A percentile compares a stretch with the other conserved stretches of the same genome.
Evolutionary conservation across 2,113 vertebrate species (phyloP).

Genomic region (Chamaetylas fuelleborni): DNA sequence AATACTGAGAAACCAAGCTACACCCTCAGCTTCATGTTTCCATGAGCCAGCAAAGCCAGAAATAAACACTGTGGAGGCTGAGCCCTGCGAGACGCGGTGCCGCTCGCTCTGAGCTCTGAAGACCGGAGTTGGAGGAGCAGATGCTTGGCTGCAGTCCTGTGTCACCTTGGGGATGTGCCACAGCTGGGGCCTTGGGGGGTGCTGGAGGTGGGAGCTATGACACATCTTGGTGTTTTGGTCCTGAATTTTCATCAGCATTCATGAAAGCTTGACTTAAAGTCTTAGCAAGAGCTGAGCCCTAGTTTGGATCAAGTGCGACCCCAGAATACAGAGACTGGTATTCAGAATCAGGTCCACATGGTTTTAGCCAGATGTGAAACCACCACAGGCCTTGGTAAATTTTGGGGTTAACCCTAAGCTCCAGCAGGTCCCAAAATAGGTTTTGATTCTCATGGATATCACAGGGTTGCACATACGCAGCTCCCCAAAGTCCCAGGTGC

Average conservation of each 20-base stretch:
- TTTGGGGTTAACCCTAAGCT: not conserved
- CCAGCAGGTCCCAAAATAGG: not conserved
- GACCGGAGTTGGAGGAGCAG: not conserved
- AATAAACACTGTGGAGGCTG: constrained; percentile 6
- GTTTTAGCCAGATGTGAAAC: not conserved
- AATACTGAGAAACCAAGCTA: constrained; percentile 37
- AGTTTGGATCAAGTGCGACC: not conserved
- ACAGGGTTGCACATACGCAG: not conserved
- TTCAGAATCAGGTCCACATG: not conserved
- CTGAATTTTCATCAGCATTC: fast-evolving
- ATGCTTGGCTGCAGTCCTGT: not conserved
- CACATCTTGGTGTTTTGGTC: not conserved
- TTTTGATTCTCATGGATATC: not conserved
- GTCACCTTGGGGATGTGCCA: not conserved
- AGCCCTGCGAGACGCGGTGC: not conserved
- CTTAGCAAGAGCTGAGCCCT: not conserved
- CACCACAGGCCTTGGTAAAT: not conserved
- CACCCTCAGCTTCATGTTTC: constrained; percentile 38
- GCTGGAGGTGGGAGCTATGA: not conserved
- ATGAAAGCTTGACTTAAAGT: not conserved
- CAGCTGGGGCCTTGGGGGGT: not conserved
- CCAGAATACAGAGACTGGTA: not conserved
- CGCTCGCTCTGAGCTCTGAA: not conserved
- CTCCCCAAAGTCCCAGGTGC: not conserved
- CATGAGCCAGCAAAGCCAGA: constrained; percentile 46